A percentile compares a stretch with the other conserved stretches of the same genome.
Conservation (phyloP, 2,113 vertebrate species). For the Dasypus novemcinctus region DNA sequence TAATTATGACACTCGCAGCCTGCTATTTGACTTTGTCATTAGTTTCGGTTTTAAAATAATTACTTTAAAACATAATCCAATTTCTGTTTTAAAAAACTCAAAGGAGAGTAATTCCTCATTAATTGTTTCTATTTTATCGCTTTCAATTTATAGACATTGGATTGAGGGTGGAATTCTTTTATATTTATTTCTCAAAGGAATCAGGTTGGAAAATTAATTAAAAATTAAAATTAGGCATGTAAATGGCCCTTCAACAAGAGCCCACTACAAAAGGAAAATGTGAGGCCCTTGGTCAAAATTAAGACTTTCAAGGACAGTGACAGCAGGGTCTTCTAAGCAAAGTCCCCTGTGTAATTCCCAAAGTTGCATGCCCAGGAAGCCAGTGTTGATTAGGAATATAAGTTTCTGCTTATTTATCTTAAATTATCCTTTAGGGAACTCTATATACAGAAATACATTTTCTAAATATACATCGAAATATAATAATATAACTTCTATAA, state of each 20-base stretch:
- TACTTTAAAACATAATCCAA: conserved; percentile 18
- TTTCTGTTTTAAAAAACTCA: background rate
- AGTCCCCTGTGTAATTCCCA: rapidly evolving
- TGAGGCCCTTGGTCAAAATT: background rate
- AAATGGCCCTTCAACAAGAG: background rate
- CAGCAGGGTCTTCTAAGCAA: background rate
- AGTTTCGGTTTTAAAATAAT: conserved; percentile 29
- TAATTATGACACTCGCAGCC: background rate
- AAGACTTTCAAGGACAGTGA: background rate
- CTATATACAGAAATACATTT: background rate
- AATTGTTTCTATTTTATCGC: background rate
- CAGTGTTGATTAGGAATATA: background rate
- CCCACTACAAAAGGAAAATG: background rate
- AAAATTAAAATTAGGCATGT: conserved; percentile 34
- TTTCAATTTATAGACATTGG: background rate
- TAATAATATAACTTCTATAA: no score
- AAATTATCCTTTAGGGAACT: background rate
- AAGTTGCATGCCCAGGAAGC: background rate
- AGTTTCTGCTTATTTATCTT: background rate
- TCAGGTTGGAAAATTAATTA: conserved; percentile 6
- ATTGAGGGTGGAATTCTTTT: background rate
- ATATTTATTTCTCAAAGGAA: conserved; percentile 11
- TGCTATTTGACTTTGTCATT: background rate
- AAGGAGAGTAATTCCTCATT: background rate
- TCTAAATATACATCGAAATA: no score